Conservation (phyloP, 2,797 vertebrate genomes). For the Semotilus atromaculatus region DNA sequence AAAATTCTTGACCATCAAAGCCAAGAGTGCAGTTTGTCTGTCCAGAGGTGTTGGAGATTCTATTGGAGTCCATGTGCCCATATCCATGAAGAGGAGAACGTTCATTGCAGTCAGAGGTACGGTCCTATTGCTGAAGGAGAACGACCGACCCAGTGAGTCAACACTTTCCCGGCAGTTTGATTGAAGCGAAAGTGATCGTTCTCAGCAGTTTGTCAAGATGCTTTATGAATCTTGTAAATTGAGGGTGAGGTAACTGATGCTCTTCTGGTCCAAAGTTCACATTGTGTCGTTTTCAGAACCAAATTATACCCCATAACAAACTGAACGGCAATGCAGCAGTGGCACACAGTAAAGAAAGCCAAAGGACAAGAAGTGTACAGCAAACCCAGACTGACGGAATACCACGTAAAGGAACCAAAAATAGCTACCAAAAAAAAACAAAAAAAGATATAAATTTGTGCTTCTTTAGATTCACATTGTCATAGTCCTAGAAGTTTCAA, state of each 20-base stretch:
- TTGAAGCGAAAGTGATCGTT: constrained; percentile 16
- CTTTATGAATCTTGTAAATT: constrained; percentile 21
- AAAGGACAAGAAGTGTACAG: constrained; percentile 56
- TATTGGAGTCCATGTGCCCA: constrained; percentile 21
- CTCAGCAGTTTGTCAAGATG: constrained; percentile 29
- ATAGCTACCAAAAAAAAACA: constrained; percentile 62
- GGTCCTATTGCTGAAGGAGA: constrained; percentile 42
- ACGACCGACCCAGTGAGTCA: neutral
- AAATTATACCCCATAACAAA: constrained; percentile 10
- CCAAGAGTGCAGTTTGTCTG: constrained; percentile 19
- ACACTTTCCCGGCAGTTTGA: constrained; percentile 44
- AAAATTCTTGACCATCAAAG: constrained; percentile 14
- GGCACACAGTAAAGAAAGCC: constrained; percentile 45
- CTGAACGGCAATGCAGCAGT: constrained; percentile 46
- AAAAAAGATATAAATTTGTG: constrained; percentile 82
- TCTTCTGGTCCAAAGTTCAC: constrained; percentile 26
- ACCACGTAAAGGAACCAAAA: constrained; percentile 58
- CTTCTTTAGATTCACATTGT: constrained; percentile 81
- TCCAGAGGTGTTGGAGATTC: constrained; percentile 23
- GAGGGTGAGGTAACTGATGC: constrained; percentile 25
- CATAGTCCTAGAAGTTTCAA: constrained; percentile 69
- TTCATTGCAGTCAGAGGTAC: constrained; percentile 15
- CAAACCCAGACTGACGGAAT: constrained; percentile 56
- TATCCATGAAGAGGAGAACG: constrained; percentile 9
- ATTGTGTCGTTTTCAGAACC: constrained; percentile 30